phyloP scores from a whole-genome alignment of 2,888 invertebrate species.

The Andrena minutula region DNA sequence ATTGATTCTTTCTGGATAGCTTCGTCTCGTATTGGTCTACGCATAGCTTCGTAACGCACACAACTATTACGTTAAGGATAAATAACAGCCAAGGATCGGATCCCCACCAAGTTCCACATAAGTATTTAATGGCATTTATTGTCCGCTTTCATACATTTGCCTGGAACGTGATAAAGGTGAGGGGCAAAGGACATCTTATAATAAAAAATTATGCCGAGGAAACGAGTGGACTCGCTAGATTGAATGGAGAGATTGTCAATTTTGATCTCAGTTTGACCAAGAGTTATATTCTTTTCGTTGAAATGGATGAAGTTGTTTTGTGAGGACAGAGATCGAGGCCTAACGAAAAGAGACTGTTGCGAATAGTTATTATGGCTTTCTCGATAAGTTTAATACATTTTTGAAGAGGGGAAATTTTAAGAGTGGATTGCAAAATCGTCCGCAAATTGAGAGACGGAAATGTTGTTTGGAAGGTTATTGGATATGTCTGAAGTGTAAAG shows the following conservation, averaged over 20 bases:
- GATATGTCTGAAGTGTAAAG: constrained; percentile 5
- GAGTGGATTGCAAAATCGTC: constrained; percentile 1
- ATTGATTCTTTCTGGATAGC: no score
- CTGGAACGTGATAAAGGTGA: background rate
- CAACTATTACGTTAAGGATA: no score
- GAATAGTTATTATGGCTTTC: background rate
- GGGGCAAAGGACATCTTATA: background rate
- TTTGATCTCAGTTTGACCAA: background rate
- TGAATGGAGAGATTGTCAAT: background rate
- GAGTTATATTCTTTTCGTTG: background rate
- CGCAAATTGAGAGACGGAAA: background rate
- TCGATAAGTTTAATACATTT: background rate
- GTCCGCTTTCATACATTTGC: background rate
- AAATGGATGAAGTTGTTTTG: constrained; percentile 30
- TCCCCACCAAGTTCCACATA: no score
- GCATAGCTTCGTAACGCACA: no score
- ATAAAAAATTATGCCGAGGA: background rate
- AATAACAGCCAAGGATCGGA: no score
- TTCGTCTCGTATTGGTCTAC: no score
- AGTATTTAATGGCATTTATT: constrained; percentile 14
- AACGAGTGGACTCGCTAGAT: background rate
- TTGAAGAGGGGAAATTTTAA: background rate
- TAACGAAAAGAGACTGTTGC: background rate
- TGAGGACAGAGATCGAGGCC: background rate
- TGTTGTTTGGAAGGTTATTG: background rate